phyloP scores from a whole-genome alignment of 2,888 invertebrate genomes.

The Sericinus montela region DNA sequence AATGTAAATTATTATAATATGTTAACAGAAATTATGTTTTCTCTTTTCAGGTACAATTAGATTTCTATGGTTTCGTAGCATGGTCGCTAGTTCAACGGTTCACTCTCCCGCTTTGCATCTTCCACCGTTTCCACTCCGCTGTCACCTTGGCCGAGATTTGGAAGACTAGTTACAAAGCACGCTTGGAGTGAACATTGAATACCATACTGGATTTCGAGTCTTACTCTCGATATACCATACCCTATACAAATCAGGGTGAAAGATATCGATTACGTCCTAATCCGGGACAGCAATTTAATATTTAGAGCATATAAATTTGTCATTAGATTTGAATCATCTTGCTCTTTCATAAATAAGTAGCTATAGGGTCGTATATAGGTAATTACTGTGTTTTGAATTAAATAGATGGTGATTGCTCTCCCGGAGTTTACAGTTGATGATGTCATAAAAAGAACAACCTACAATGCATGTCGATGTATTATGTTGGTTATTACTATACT shows the following conservation, averaged over 20 bases:
- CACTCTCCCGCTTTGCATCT: constrained; percentile 95
- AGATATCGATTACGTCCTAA: constrained; percentile 59
- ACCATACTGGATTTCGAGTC: constrained; percentile 36
- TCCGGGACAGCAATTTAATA: constrained; percentile 68
- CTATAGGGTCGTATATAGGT: constrained; percentile 46
- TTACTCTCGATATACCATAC: constrained; percentile 36
- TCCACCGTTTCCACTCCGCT: constrained; percentile 97
- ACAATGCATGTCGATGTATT: constrained; percentile 41
- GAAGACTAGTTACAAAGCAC: constrained; percentile 96
- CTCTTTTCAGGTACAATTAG: constrained; percentile 84
- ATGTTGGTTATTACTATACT: constrained; percentile 39
- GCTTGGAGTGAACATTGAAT: constrained; percentile 84
- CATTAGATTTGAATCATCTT: constrained; percentile 58
- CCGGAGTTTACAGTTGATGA: constrained; percentile 40
- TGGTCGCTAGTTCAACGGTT: constrained; percentile 96
- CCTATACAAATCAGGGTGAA: constrained; percentile 14
- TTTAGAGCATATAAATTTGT: constrained; percentile 56
- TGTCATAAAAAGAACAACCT: constrained; percentile 34
- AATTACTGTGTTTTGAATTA: constrained; percentile 35
- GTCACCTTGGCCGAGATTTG: constrained; percentile 97
- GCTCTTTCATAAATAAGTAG: constrained; percentile 44
- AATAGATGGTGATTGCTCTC: constrained; percentile 44
- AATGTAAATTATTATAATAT: too few relatives aligned
- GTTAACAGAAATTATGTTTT: background rate
- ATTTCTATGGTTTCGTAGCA: constrained; percentile 94